These are phyloP conservation scores for Gymnorhina tibicen DNA, from an alignment of 2,113 vertebrate genomes.

Conservation along the genomic window DNA sequence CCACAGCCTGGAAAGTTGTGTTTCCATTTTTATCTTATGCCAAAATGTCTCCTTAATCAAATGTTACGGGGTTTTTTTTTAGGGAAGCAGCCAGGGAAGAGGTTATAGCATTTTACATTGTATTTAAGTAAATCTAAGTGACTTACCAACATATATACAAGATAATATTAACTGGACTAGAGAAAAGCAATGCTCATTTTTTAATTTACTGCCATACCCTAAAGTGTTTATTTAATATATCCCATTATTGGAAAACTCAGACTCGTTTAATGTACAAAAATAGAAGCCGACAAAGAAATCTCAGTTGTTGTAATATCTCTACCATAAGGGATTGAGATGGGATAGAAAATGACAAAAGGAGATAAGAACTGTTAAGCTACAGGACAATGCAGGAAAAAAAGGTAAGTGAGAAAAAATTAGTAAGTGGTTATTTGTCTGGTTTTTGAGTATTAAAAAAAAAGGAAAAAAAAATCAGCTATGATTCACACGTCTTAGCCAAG, in stretches of 20 bases:
- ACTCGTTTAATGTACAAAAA: neutral
- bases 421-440: neutral
- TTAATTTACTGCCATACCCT: neutral
- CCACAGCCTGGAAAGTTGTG: neutral
- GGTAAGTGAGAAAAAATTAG: neutral
- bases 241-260: neutral
- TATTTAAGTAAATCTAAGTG: neutral
- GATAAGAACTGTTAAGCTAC: neutral
- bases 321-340: neutral
- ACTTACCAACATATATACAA: neutral
- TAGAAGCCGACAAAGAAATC: neutral
- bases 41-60: neutral
- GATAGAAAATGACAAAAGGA: neutral
- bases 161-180: neutral
- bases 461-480: neutral
- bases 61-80: neutral
- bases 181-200: neutral
- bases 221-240: neutral
- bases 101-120: neutral
- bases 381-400: neutral
- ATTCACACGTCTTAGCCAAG: accelerated
- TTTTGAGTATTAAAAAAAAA: neutral
- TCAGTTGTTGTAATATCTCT: neutral
- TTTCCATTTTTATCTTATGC: neutral
- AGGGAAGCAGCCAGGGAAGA: neutral